Base-by-base conservation (phyloP, 2,113 vertebrate genomes). In the Leptodactylus fuscus region DNA sequence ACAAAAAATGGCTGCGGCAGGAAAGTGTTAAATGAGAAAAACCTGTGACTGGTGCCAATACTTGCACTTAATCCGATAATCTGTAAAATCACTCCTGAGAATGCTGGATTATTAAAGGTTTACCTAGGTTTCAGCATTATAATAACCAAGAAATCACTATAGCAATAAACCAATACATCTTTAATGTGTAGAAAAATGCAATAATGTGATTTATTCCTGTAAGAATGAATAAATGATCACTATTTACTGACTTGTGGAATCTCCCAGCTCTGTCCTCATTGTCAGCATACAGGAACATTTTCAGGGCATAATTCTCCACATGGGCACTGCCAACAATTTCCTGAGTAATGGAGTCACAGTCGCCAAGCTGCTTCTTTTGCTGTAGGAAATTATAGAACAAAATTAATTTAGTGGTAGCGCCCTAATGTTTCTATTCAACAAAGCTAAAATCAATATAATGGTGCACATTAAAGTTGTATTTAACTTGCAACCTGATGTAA, bases 201-300 rank as follows among this genome's bases (percentile, higher is more conserved):
- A 12, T 1, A 58, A 11, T 18, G n/a, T n/a, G n/a, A n/a, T n/a
- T n/a, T n/a, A 32, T 38, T n/a, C 22, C 34, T 74, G 38, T 34
- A 22, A 70, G 5, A 70, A 48, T n/a, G 24, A 81, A 53, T 16
- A 82, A 12, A 34, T n/a, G 15, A 48, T 22, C 5, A 51, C 16
- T 7, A 82, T 5, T 18, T 87, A 91, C 96, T 91, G 93, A 99
- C 98, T 99, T 99, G 94, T 99, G 97, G 93, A 99, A 99, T 22
- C 91, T 93, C 5, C 94, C 97, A 10, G 94, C 92, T 87, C 98
- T 92, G 89, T 99, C 98, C 93, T 99, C 98, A 77, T 96, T 99
- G 91, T 99, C 98, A 38, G 98, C 97, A 77, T 99, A 99, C 2
- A 98, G 93, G 94, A 99, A 99, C 95, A 99, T 95, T 92, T 99